Percentiles rank a stretch among this genome's conserved stretches.
phyloP scores from a whole-genome alignment of 2,113 vertebrate genomes.

The Sphyrna mokarran region DNA sequence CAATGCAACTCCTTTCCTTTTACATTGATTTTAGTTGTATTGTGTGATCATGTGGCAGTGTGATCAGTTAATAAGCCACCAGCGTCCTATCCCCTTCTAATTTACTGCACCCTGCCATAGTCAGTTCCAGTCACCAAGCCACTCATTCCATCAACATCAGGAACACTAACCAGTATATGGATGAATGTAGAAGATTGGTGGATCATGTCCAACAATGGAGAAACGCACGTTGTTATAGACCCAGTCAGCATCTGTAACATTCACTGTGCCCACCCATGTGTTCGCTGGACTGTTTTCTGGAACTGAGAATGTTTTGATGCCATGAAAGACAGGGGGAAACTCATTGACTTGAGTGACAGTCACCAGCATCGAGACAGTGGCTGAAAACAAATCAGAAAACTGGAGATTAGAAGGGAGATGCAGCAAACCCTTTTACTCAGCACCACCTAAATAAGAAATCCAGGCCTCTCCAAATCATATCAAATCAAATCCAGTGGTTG shows the following conservation, averaged over 20 bases:
- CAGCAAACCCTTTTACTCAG: neutral
- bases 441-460: neutral
- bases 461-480: too few relatives aligned
- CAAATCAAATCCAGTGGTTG: too few relatives aligned
- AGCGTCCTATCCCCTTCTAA: neutral
- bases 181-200: conserved; percentile 53
- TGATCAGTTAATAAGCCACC: neutral
- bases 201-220: conserved; percentile 39
- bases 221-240: conserved; percentile 50
- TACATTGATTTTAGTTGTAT: neutral
- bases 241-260: conserved; percentile 54
- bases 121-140: neutral
- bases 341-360: conserved; percentile 57
- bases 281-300: conserved; percentile 48
- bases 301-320: conserved; percentile 41
- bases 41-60: neutral
- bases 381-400: conserved; percentile 42
- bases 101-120: neutral
- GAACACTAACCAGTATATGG: conserved; percentile 46
- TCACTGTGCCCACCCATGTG: conserved; percentile 47
- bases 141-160: neutral
- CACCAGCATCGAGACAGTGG: conserved; percentile 57
- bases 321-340: conserved; percentile 51
- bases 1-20: neutral
- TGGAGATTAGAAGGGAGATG: conserved; percentile 35